Evolutionary conservation across 2,888 invertebrate species (phyloP).

Genomic region (Drosophila antonietae): DNA sequence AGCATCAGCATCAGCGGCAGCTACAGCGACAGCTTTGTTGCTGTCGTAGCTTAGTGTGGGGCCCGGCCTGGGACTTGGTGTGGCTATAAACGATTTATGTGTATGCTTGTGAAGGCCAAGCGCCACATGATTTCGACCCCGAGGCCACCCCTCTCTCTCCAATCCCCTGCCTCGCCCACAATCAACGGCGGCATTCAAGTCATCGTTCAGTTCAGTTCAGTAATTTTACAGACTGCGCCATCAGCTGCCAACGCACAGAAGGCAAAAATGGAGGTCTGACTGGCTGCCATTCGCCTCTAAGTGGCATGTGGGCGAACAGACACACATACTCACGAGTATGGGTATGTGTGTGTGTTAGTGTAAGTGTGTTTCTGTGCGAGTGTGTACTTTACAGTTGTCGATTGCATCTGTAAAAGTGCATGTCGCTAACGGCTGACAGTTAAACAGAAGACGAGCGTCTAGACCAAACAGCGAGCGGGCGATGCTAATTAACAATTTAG

Average conservation of each 20-base stretch:
- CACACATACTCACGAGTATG: neutral
- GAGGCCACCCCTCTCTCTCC: constrained; percentile 2
- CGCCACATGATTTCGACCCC: constrained; percentile 57
- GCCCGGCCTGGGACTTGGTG: constrained; percentile 55
- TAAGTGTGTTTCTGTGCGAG: neutral
- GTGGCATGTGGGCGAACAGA: constrained; percentile 8
- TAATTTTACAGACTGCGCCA: constrained; percentile 78
- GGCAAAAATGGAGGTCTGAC: constrained; percentile 37
- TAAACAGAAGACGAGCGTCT: constrained; percentile 25
- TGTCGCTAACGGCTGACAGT: constrained; percentile 48
- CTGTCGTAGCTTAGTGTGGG: constrained; percentile 49
- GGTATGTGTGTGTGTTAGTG: neutral
- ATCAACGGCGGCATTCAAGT: constrained; percentile 68
- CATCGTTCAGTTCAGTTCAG: constrained; percentile 79
- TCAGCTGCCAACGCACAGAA: constrained; percentile 69
- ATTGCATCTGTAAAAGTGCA: constrained; percentile 70
- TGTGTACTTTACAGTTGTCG: constrained; percentile 54
- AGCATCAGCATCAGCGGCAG: constrained; percentile 52
- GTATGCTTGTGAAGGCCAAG: constrained; percentile 67
- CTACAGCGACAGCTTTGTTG: constrained; percentile 57
- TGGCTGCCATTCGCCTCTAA: constrained; percentile 22
- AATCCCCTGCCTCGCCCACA: constrained; percentile 15
- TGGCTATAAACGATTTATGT: constrained; percentile 78
- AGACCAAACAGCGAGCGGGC: constrained; percentile 26
- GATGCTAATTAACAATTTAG: constrained; percentile 39